Evolutionary conservation across 2,888 invertebrate species (phyloP), one percentile per base, ranked within the genome.

Genomic region (Meiosimyza decipiens): DNA sequence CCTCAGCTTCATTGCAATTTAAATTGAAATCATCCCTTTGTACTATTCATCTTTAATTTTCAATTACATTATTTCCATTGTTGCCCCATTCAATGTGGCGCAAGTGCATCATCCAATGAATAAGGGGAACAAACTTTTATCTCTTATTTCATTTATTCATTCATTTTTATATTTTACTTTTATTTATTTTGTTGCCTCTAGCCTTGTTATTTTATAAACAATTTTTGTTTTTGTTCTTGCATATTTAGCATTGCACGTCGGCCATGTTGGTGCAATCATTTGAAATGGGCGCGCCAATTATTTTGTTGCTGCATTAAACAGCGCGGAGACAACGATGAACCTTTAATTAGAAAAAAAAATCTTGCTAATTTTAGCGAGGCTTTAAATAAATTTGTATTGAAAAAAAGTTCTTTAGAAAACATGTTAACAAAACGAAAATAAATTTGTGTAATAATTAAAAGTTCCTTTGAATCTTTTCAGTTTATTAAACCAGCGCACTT

Each of bases 91-190:
- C 51, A 59, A 69, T 52, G 52, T 62, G 60, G 69, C 28, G 62
- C 69, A 69, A 69, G 62, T 69, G 62, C 69, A 62, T 60, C 51
- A 16, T 59, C 28, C 11, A n/a, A 12, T 50, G 9, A 7, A 64
- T 13, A 57, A 59, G 68, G 68, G 68, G 68, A 68, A 68, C 68
- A 68, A 57, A 68, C 68, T 68, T 67, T 55, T 65, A 65, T 65
- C 52, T 65, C 33, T 65, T 16, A 52, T 33, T 54, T 51, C 54
- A 33, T 52, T 15, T 28, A 28, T 63, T 12, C 22, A 49, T 33
- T 50, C 15, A 40, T 40, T 16, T 33, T 22, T 50, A 16, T 64
- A 3, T 22, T 33, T 5, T 40, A 16, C 28, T 62, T 47, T 62
- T 33, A 11, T 62, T 52, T 33, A 65, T 65, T 65, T 62, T 65